Evolutionary conservation across 2,797 vertebrate genomes (phyloP).

Genomic region (Smutsia temminckii): DNA sequence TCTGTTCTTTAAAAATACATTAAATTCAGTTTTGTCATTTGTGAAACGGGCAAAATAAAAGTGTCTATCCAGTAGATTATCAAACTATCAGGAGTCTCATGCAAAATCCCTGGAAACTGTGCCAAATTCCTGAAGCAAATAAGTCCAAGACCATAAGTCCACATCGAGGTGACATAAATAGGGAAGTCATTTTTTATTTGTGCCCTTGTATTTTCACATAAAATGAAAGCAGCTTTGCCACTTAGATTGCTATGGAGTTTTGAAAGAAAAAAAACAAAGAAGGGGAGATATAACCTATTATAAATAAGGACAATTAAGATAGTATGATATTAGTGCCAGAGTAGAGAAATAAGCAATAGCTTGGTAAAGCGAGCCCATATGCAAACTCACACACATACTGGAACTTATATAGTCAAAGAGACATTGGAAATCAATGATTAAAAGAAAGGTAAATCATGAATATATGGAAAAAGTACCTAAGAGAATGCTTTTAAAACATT

Average conservation of each 20-base stretch:
- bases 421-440: not conserved
- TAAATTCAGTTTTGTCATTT: not conserved
- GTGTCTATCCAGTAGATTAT: not conserved
- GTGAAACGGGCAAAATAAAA: conserved; percentile 6
- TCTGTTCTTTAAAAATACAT: not conserved
- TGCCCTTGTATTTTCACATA: not conserved
- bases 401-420: not conserved
- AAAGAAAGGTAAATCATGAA: not conserved
- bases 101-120: not conserved
- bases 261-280: not conserved
- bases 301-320: not conserved
- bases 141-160: not conserved
- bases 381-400: not conserved
- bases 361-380: not conserved
- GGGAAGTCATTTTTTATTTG: not conserved
- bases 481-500: not conserved
- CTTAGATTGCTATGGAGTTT: not conserved
- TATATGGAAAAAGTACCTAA: not conserved
- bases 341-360: not conserved
- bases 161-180: not conserved
- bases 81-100: not conserved
- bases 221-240: not conserved
- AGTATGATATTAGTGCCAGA: not conserved
- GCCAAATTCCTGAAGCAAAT: not conserved
- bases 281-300: not conserved